Evolutionary conservation across 2,888 invertebrate species (phyloP).

Genomic region (Embidobia sp.): DNA sequence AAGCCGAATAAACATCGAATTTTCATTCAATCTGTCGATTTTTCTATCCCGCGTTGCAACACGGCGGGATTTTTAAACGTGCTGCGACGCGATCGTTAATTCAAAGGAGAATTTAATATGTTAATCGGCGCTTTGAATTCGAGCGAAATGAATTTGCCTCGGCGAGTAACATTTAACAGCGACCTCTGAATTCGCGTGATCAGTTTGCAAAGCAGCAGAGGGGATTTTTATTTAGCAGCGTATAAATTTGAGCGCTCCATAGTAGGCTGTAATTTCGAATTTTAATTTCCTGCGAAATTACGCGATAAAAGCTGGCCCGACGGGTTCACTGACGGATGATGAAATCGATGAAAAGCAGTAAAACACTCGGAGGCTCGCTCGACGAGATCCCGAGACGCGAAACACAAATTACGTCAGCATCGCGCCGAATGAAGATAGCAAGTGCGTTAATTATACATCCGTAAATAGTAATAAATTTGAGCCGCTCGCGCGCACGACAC

Average conservation of each 20-base stretch:
- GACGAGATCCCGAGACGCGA: constrained; percentile 46
- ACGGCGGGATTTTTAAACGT: too few species aligned
- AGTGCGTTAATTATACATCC: constrained; percentile 61
- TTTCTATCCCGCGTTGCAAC: too few species aligned
- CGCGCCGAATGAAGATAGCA: constrained; percentile 58
- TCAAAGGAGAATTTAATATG: too few species aligned
- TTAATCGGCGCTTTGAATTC: too few species aligned
- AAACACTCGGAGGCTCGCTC: constrained; percentile 44
- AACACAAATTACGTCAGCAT: constrained; percentile 57
- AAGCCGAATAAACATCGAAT: too few species aligned
- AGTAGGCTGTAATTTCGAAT: constrained; percentile 13
- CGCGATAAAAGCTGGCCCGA: constrained; percentile 26
- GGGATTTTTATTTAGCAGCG: too few species aligned
- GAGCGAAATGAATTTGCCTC: too few species aligned
- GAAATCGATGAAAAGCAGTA: constrained; percentile 56
- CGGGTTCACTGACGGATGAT: constrained; percentile 41
- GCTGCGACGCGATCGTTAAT: too few species aligned
- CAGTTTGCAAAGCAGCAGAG: too few species aligned
- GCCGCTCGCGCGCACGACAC: constrained; percentile 46
- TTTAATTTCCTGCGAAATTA: constrained; percentile 30
- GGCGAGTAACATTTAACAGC: too few species aligned
- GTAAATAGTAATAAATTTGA: constrained; percentile 62
- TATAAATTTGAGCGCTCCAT: constrained; percentile 4
- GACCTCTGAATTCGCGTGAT: too few species aligned
- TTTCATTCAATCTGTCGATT: too few species aligned